Conservation (phyloP, 2,888 invertebrate genomes). For the Drosophila longiperda region DNA sequence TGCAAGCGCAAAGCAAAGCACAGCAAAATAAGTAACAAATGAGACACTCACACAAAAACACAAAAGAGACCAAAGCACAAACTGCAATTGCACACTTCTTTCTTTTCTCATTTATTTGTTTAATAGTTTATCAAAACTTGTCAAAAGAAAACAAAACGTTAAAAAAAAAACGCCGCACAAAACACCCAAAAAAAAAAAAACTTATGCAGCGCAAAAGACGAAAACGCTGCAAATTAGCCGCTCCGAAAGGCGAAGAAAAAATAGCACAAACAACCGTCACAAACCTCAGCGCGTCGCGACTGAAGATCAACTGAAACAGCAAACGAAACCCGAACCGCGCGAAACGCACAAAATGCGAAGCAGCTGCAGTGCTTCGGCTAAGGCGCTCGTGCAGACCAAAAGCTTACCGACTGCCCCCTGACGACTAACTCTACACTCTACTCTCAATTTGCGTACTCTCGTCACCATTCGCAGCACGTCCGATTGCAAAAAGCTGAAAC, state of each 20-base stretch:
- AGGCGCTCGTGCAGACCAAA: slow-evolving; percentile 7
- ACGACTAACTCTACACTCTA: slow-evolving; percentile 28
- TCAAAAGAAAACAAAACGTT: slow-evolving; percentile 15
- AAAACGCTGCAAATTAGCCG: slow-evolving; percentile 19
- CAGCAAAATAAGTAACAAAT: slow-evolving; percentile 2
- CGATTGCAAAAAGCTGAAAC: slow-evolving; percentile 53
- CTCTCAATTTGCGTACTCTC: slow-evolving; percentile 8
- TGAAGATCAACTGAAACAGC: slow-evolving; percentile 60
- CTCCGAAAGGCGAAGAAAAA: slow-evolving; percentile 9
- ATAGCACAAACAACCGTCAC: slow-evolving; percentile 15
- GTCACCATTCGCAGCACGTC: slow-evolving; percentile 52
- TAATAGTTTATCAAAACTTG: slow-evolving; percentile 20
- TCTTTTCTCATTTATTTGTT: slow-evolving; percentile 20
- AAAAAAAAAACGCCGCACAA: not conserved
- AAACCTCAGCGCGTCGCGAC: slow-evolving; percentile 54
- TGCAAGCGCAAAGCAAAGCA: slow-evolving; percentile 11
- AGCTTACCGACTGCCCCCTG: slow-evolving; percentile 10
- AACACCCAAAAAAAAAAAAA: slow-evolving; percentile 5
- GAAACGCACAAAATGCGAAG: slow-evolving; percentile 15
- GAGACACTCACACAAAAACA: slow-evolving; percentile 16
- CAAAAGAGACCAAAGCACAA: slow-evolving; percentile 26
- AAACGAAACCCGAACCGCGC: slow-evolving; percentile 13
- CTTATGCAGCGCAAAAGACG: slow-evolving; percentile 43
- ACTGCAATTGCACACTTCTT: slow-evolving; percentile 63
- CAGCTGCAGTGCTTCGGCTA: slow-evolving; percentile 11